Conservation (phyloP, 2,113 vertebrate species). For the Panurus biarmicus region DNA sequence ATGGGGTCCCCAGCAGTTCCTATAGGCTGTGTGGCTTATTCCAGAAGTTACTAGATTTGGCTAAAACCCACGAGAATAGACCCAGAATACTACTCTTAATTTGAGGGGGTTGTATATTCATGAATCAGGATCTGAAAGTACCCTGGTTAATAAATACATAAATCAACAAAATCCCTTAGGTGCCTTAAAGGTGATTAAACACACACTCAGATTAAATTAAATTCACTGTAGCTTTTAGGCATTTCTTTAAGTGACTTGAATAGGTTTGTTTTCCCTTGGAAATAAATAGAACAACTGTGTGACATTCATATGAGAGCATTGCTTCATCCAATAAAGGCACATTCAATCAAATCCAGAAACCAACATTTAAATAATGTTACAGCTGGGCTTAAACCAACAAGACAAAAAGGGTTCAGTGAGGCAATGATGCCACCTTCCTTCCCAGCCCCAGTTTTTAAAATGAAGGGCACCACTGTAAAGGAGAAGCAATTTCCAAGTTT, state of each 20-base stretch:
- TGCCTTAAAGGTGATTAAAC: constrained; percentile 38
- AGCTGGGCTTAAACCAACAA: constrained; percentile 27
- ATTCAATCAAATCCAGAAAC: constrained; percentile 44
- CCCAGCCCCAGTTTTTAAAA: not conserved
- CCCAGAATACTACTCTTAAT: not conserved
- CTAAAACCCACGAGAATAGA: not conserved
- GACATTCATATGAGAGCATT: not conserved
- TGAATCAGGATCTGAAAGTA: not conserved
- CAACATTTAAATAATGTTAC: constrained; percentile 3
- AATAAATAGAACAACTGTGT: not conserved
- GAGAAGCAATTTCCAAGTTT: not conserved
- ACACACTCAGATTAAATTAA: constrained; percentile 28
- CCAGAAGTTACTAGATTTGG: not conserved
- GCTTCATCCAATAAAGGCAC: constrained; percentile 20
- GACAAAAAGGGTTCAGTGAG: not conserved
- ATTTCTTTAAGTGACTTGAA: not conserved
- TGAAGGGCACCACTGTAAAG: not conserved
- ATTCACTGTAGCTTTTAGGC: constrained; percentile 5
- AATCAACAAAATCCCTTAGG: constrained; percentile 36
- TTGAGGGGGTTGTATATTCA: not conserved
- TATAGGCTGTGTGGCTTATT: not conserved
- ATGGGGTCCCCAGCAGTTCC: not conserved
- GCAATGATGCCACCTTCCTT: not conserved
- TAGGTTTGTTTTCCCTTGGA: constrained; percentile 3
- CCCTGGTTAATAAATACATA: constrained; percentile 11